phyloP scores from a whole-genome alignment of 2,113 vertebrate genomes.

The Lophius piscatorius region DNA sequence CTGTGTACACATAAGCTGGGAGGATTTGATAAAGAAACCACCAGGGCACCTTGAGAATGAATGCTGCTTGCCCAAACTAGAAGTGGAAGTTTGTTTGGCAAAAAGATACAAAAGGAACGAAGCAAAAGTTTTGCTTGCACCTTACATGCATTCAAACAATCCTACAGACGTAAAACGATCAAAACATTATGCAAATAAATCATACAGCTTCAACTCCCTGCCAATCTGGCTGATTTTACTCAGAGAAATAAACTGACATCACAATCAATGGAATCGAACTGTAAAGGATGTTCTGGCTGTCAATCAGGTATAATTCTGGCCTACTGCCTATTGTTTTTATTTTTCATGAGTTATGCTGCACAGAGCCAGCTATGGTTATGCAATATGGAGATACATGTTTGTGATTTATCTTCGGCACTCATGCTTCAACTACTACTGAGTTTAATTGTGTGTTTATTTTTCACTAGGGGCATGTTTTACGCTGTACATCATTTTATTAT shows the following conservation, averaged over 20 bases:
- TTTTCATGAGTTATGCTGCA: slow-evolving; percentile 18
- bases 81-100: slow-evolving; percentile 46
- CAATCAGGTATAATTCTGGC: background rate
- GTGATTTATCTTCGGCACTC: slow-evolving; percentile 19
- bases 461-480: slow-evolving; percentile 18
- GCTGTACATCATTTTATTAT: slow-evolving; percentile 39
- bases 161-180: background rate
- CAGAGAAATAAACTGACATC: background rate
- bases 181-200: slow-evolving; percentile 16
- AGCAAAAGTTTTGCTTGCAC: slow-evolving; percentile 5
- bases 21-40: slow-evolving; percentile 18
- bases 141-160: background rate
- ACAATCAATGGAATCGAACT: slow-evolving; percentile 1
- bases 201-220: slow-evolving; percentile 14
- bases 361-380: slow-evolving; percentile 55
- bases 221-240: slow-evolving; percentile 21
- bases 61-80: slow-evolving; percentile 28
- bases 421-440: background rate
- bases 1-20: slow-evolving; percentile 23
- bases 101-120: slow-evolving; percentile 17
- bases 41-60: background rate
- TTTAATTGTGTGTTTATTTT: slow-evolving; percentile 30
- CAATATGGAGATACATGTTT: slow-evolving; percentile 44
- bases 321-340: slow-evolving; percentile 7
- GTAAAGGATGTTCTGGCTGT: slow-evolving; percentile 7